Conservation (phyloP, 2,113 vertebrate species). For the Prionailurus viverrinus region DNA sequence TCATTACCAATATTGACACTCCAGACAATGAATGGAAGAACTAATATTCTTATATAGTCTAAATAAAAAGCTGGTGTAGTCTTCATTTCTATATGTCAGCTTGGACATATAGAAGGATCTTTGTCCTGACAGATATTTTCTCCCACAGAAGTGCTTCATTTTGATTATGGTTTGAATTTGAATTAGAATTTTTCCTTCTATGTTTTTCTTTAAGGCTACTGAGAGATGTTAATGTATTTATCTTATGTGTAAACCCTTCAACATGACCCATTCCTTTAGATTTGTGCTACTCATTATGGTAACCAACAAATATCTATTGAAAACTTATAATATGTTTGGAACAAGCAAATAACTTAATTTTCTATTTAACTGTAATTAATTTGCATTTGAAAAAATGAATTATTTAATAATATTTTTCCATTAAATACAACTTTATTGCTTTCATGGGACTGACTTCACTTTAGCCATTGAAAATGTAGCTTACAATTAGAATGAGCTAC, state of each 20-base stretch:
- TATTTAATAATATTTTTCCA: neutral
- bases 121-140: neutral
- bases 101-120: neutral
- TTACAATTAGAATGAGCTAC: neutral
- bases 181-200: neutral
- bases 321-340: neutral
- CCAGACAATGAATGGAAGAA: neutral
- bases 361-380: neutral
- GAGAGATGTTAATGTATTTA: neutral
- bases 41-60: neutral
- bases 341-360: neutral
- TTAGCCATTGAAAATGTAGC: neutral
- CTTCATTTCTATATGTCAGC: neutral
- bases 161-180: neutral
- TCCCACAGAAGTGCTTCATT: neutral
- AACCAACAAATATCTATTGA: neutral
- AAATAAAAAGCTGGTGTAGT: neutral
- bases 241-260: neutral
- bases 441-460: neutral
- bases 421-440: neutral
- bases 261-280: neutral
- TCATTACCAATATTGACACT: neutral
- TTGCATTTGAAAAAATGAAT: neutral
- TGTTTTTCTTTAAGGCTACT: neutral
- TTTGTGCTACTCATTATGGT: neutral